Evolutionary conservation across 30 jellyfish, hydroid and myxozoan species (phyloP).

Genomic region (Pseudorhiza aurosa): DNA sequence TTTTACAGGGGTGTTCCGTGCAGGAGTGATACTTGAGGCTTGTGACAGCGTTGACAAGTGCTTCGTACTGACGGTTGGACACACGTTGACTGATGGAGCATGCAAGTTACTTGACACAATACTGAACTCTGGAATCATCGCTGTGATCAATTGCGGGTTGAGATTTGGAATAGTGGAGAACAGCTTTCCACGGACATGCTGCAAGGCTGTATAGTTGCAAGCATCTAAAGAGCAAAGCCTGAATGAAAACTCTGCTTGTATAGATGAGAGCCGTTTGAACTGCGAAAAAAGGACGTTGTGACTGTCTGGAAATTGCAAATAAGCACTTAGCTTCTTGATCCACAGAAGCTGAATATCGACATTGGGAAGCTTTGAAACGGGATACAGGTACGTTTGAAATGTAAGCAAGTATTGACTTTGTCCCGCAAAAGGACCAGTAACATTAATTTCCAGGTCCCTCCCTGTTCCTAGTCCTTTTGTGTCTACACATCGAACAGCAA

Average conservation of each 20-base stretch:
- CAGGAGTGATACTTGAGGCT: not conserved
- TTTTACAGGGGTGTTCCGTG: constrained; percentile 13
- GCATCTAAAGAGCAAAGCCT: constrained; percentile 40
- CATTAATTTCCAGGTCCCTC: constrained; percentile 1
- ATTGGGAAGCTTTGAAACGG: constrained; percentile 26
- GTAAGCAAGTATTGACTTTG: constrained; percentile 5
- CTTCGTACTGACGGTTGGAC: constrained; percentile 22
- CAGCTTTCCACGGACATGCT: not conserved
- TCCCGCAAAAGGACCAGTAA: not conserved
- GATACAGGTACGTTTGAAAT: constrained; percentile 35
- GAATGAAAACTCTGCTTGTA: constrained; percentile 40
- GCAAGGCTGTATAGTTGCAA: constrained; percentile 22
- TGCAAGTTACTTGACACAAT: constrained; percentile 59
- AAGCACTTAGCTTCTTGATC: constrained; percentile 40
- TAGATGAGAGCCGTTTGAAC: constrained; percentile 19
- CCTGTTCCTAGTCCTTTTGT: constrained; percentile 15
- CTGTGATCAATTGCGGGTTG: constrained; percentile 66
- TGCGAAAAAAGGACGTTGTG: constrained; percentile 6
- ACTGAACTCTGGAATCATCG: constrained; percentile 93
- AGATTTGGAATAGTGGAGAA: constrained; percentile 33
- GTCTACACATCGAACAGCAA: constrained; percentile 30
- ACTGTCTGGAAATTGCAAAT: constrained; percentile 9
- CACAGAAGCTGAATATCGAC: constrained; percentile 63
- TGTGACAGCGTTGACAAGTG: not conserved
- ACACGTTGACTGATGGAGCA: not conserved